Conservation (phyloP, 2,888 invertebrate species). For the Ellobium chinense region DNA sequence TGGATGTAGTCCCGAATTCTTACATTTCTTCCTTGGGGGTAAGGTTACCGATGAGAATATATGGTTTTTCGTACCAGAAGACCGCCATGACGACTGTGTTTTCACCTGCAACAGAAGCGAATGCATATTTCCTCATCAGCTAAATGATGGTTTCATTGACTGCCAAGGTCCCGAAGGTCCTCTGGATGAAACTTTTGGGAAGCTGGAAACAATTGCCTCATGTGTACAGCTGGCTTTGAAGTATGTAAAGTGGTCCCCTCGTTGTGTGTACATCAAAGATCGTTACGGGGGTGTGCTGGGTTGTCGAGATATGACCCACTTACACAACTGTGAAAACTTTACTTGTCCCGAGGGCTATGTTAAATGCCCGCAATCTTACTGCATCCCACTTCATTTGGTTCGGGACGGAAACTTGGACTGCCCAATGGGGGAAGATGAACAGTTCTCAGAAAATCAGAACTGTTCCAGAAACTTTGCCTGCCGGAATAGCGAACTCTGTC, state of each 20-base stretch:
- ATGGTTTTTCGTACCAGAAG: neutral
- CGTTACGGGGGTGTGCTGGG: neutral
- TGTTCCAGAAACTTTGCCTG: slow-evolving; percentile 16
- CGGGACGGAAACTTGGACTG: neutral
- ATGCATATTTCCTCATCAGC: neutral
- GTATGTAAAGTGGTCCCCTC: slow-evolving; percentile 1
- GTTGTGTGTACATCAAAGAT: slow-evolving; percentile 29
- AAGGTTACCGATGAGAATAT: neutral
- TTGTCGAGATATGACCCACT: slow-evolving; percentile 10
- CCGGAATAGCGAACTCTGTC: neutral
- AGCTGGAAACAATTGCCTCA: neutral
- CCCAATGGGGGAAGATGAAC: slow-evolving; percentile 25
- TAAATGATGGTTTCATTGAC: neutral
- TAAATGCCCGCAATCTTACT: slow-evolving; percentile 26
- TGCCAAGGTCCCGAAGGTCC: slow-evolving; percentile 26
- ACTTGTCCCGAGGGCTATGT: slow-evolving; percentile 20
- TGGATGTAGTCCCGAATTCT: neutral
- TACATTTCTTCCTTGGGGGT: no score
- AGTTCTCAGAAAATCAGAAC: neutral
- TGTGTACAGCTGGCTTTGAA: neutral
- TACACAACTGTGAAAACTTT: slow-evolving; percentile 8
- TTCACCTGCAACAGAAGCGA: slow-evolving; percentile 31
- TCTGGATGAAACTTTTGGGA: slow-evolving; percentile 25
- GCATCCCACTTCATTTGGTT: slow-evolving; percentile 19
- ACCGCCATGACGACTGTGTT: neutral